Conservation (phyloP, 2,113 vertebrate species). For the Daboia siamensis region DNA sequence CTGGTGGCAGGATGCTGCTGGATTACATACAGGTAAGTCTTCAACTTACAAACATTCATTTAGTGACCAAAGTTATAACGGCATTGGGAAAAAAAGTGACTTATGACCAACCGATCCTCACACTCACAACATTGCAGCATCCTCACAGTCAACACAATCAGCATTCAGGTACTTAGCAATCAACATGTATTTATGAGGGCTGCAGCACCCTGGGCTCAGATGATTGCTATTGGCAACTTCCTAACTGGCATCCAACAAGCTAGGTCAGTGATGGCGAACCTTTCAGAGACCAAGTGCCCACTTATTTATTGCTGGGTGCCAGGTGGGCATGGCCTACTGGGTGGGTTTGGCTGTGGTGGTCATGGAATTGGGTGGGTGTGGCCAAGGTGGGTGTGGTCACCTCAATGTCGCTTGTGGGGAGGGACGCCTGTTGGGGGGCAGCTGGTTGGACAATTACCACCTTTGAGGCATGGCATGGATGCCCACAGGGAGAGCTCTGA, state of each 20-base stretch:
- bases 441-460: too few relatives aligned
- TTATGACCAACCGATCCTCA: not conserved
- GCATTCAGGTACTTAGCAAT: not conserved
- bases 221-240: not conserved
- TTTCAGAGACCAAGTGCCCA: too few relatives aligned
- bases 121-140: not conserved
- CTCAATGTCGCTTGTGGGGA: too few relatives aligned
- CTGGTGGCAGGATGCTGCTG: not conserved
- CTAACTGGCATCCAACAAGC: not conserved
- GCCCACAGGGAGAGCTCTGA: too few relatives aligned
- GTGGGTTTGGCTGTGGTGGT: too few relatives aligned
- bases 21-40: not conserved
- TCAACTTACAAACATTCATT: not conserved
- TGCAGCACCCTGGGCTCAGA: not conserved
- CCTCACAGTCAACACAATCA: not conserved
- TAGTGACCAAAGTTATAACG: not conserved
- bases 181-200: not conserved
- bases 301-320: too few relatives aligned
- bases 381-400: too few relatives aligned
- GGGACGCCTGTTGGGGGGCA: too few relatives aligned
- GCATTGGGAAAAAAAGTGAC: not conserved
- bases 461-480: too few relatives aligned
- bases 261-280: too few relatives aligned
- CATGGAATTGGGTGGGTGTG: too few relatives aligned
- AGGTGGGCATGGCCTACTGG: too few relatives aligned